Conservation (phyloP, 2,888 invertebrate species). For the Melanostoma mellinum region DNA sequence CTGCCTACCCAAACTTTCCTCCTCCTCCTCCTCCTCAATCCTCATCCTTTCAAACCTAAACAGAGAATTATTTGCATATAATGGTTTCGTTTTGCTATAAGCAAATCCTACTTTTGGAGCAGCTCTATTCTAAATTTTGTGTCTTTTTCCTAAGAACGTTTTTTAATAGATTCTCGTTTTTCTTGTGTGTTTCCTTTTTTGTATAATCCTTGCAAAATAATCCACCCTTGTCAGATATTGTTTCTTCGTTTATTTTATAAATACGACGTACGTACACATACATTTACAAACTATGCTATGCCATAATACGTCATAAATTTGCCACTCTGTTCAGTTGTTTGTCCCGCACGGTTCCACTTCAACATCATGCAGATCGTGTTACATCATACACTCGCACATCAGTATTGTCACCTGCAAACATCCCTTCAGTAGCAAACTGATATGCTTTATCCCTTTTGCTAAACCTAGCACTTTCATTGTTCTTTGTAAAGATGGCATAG, state of each 20-base stretch:
- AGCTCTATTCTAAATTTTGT: background rate
- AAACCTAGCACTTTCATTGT: constrained; percentile 39
- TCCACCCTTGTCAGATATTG: constrained; percentile 38
- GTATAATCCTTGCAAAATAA: constrained; percentile 46
- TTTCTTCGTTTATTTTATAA: constrained; percentile 30
- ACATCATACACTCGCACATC: constrained; percentile 21
- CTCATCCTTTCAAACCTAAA: constrained; percentile 1
- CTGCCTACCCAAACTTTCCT: background rate
- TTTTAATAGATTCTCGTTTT: background rate
- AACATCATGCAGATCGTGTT: constrained; percentile 29
- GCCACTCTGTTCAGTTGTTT: constrained; percentile 13
- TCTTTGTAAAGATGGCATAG: constrained; percentile 36
- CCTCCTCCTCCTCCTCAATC: constrained; percentile 1
- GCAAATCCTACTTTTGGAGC: constrained; percentile 21
- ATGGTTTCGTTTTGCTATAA: constrained; percentile 33
- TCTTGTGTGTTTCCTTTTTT: constrained; percentile 2
- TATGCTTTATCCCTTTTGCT: constrained; percentile 31
- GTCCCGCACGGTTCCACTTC: constrained; percentile 1
- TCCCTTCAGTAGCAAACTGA: background rate
- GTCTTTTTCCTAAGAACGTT: background rate
- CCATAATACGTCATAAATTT: constrained; percentile 16
- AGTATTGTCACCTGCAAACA: background rate
- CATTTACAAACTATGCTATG: constrained; percentile 5
- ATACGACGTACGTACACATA: background rate
- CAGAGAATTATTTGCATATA: constrained; percentile 35